Conservation (phyloP, 2,888 invertebrate species). For the Ornithoptera priamus region DNA sequence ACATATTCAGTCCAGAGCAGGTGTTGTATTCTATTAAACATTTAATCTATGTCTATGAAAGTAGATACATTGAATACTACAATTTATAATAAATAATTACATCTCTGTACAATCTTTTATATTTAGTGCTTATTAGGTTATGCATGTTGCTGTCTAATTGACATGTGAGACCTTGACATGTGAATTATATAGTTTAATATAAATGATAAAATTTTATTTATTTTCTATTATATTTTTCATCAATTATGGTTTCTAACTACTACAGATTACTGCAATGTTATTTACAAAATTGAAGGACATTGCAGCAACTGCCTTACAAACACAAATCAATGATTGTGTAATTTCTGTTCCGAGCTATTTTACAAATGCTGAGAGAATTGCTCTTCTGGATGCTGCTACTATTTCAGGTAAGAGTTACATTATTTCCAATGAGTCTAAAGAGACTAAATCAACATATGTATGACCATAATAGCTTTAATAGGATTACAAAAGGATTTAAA, state of each 20-base stretch:
- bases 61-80: neutral
- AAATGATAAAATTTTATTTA: neutral
- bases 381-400: conserved; percentile 93
- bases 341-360: conserved; percentile 96
- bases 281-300: conserved; percentile 97
- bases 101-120: neutral
- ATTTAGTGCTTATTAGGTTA: conserved; percentile 17
- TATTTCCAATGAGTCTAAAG: neutral
- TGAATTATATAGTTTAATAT: conserved; percentile 7
- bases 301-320: conserved; percentile 91
- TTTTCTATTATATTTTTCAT: neutral
- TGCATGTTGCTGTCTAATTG: conserved; percentile 8
- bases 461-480: too few species aligned
- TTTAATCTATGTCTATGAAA: neutral
- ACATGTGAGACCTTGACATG: conserved; percentile 25
- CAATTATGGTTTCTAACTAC: conserved; percentile 22
- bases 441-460: too few species aligned
- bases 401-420: conserved; percentile 84
- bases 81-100: neutral
- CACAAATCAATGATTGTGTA: conserved; percentile 96
- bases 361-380: conserved; percentile 96
- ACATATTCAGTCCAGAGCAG: conserved; percentile 94
- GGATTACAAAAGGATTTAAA: too few species aligned
- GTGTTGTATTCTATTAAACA: conserved; percentile 41
- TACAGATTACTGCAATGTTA: conserved; percentile 93